Evolutionary conservation across 2,888 invertebrate genomes (phyloP), one percentile per base, ranked within the genome.

Genomic region (Caenorhabditis virilis): DNA sequence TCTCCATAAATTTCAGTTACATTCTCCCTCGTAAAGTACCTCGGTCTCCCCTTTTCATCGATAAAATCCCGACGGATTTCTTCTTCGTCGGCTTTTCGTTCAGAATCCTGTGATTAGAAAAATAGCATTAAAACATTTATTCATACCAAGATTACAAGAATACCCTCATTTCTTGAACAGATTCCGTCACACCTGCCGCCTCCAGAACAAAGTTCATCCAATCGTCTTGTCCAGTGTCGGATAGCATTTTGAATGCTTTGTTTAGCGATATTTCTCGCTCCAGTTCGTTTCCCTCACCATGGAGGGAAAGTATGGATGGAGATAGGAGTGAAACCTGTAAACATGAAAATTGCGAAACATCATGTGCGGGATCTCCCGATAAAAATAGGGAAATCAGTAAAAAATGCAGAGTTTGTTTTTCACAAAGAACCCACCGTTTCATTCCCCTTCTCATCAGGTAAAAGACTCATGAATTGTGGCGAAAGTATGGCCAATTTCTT

Each of bases 141-240:
- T n/a, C n/a, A n/a, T n/a, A n/a, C n/a, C n/a, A n/a, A n/a, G n/a
- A n/a, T n/a, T n/a, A n/a, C n/a, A n/a, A n/a, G n/a, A n/a, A 38
- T 16, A 39, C 43, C 39, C 61, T 63, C 38, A 74, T 50, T 30
- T 46, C 49, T 1, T 56, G 45, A 9, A 76, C 72, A 18, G 70
- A 68, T 46, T 76, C 76, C 0, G 64, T 58, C 5, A 76, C 73
- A 27, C 79, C 81, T 30, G 79, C 71, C 5, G 79, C 80, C 58
- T 81, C 81, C 30, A 82, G 62, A 22, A 81, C 75, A 38, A 81
- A 75, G 27, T 82, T 77, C 50, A 81, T 64, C 81, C 78, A 82
- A 36, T 75, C 73, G 25, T 79, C 62, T 41, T 69, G 65, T 16
- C 68, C 64, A 2, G 58, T 65, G 22, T 57, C 53, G 13, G 53